Conservation (phyloP, 2,797 vertebrate genomes). For the Galaxias olidus region DNA sequence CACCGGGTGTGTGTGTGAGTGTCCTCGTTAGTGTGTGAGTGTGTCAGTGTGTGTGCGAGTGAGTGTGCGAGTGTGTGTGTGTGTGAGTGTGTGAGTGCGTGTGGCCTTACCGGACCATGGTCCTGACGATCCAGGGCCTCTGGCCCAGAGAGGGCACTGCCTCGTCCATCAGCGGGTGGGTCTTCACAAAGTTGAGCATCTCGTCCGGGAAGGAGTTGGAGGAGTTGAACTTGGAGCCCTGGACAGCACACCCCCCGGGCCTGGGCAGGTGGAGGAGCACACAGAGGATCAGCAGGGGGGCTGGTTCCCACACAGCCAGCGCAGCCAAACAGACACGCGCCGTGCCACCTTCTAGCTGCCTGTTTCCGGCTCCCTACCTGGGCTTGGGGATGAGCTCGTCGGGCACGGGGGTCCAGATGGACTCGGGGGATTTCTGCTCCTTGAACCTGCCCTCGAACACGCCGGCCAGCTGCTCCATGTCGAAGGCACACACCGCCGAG, state of each 20-base stretch:
- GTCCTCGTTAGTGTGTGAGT: slow-evolving; percentile 13
- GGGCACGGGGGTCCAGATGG: slow-evolving; percentile 92
- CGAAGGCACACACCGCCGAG: slow-evolving; percentile 93
- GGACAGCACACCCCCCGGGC: slow-evolving; percentile 87
- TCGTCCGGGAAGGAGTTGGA: slow-evolving; percentile 93
- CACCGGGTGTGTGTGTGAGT: slow-evolving; percentile 26
- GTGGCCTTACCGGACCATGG: slow-evolving; percentile 85
- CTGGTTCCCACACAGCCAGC: too few species aligned
- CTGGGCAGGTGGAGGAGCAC: slow-evolving; percentile 62
- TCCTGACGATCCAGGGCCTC: slow-evolving; percentile 90
- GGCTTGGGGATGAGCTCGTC: slow-evolving; percentile 92
- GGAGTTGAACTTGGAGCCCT: slow-evolving; percentile 87
- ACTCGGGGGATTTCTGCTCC: slow-evolving; percentile 94
- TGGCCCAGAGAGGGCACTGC: slow-evolving; percentile 87
- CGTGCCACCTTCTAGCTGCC: slow-evolving; percentile 19
- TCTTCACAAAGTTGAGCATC: slow-evolving; percentile 95
- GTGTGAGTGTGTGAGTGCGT: not conserved
- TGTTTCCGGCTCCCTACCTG: slow-evolving; percentile 51
- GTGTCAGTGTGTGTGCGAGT: slow-evolving; percentile 6
- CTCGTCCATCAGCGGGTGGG: slow-evolving; percentile 94
- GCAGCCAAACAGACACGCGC: too few species aligned
- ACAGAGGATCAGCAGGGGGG: not conserved
- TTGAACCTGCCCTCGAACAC: slow-evolving; percentile 95
- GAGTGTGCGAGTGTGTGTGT: not conserved
- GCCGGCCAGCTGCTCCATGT: slow-evolving; percentile 89